Evolutionary conservation across 2,797 vertebrate species (phyloP).

Genomic region (Ptychobarbus kaznakovi): DNA sequence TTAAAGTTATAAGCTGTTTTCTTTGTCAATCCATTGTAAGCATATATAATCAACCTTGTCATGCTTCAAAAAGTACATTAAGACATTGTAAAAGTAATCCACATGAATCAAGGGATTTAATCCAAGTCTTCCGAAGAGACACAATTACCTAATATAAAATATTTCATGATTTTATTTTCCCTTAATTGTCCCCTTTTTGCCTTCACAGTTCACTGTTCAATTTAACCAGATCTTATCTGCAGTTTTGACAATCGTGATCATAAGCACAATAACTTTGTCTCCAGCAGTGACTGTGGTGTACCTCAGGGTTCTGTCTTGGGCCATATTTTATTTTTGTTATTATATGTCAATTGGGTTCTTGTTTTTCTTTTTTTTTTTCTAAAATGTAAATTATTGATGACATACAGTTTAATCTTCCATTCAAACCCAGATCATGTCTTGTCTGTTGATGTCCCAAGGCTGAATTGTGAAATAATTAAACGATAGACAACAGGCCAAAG

Average conservation of each 20-base stretch:
- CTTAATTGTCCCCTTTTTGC: neutral
- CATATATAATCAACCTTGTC: neutral
- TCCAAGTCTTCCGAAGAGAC: neutral
- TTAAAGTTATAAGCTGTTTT: neutral
- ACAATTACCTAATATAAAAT: neutral
- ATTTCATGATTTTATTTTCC: neutral
- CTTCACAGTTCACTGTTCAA: neutral
- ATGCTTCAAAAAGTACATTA: neutral
- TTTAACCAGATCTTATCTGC: neutral
- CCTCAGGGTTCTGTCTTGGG: neutral
- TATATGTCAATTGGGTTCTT: neutral
- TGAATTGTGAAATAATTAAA: neutral
- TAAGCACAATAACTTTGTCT: neutral
- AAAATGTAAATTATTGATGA: neutral
- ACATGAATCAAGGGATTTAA: neutral
- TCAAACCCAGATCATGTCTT: neutral
- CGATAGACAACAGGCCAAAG: neutral
- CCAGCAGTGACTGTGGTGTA: neutral
- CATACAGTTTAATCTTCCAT: neutral
- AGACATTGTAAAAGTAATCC: neutral
- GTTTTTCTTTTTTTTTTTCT: too few relatives aligned
- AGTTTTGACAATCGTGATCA: neutral
- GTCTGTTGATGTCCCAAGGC: neutral
- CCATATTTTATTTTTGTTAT: neutral
- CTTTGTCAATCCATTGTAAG: neutral